Evolutionary conservation across 1,140 invertebrate genomes (phyloP).

Genomic region (Zaprionus camerounensis): DNA sequence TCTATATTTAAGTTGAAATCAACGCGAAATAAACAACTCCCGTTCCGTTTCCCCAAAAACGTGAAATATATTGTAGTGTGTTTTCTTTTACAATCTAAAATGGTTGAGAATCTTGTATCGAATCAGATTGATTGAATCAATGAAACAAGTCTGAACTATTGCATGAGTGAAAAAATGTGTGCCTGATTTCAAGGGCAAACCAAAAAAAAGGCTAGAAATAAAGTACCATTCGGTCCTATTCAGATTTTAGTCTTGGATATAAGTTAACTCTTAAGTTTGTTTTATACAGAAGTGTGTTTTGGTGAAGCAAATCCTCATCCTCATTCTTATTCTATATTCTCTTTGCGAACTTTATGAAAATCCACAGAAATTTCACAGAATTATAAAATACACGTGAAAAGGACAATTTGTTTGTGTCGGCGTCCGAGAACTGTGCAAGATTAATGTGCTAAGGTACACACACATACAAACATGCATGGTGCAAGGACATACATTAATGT

Average conservation of each 20-base stretch:
- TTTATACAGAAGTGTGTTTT: not conserved
- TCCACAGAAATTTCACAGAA: not conserved
- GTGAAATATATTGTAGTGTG: not conserved
- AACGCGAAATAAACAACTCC: slow-evolving; percentile 49
- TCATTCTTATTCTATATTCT: not conserved
- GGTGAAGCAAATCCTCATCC: not conserved
- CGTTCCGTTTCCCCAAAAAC: not conserved
- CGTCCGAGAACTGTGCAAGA: slow-evolving; percentile 3
- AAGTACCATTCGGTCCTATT: too few species aligned
- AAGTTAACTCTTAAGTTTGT: not conserved
- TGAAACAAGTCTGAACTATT: too few species aligned
- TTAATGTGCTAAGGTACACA: not conserved
- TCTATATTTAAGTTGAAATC: slow-evolving; percentile 69
- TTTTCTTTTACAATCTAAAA: not conserved
- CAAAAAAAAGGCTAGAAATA: too few species aligned
- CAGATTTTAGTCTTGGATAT: too few species aligned
- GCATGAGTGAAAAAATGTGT: too few species aligned
- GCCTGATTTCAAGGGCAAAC: too few species aligned
- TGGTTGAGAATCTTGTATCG: too few species aligned
- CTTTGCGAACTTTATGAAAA: not conserved
- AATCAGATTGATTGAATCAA: too few species aligned
- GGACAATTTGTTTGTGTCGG: slow-evolving; percentile 2
- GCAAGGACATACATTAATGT: not conserved
- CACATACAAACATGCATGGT: not conserved
- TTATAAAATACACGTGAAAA: slow-evolving; percentile 1